These are phyloP conservation scores for Spilarctia lutea DNA, from an alignment of 2,888 invertebrate genomes.

Conservation along the genomic window DNA sequence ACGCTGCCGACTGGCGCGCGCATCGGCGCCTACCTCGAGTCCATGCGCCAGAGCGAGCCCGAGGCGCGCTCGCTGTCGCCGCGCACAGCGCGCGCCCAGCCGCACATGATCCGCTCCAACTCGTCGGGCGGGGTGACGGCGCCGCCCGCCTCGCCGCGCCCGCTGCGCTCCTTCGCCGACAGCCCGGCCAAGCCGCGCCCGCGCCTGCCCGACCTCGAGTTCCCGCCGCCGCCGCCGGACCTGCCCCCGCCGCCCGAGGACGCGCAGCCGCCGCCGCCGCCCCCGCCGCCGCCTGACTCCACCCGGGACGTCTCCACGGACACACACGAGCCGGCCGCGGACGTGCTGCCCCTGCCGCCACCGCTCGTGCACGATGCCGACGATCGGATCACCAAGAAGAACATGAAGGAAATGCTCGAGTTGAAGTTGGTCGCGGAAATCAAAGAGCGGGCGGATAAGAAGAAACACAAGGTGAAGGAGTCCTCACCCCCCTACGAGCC, in stretches of 20 bases:
- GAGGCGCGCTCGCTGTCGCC: slow-evolving; percentile 88
- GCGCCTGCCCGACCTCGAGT: slow-evolving; percentile 93
- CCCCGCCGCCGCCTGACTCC: slow-evolving; percentile 80
- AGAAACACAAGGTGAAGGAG: slow-evolving; percentile 85
- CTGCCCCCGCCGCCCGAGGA: slow-evolving; percentile 93
- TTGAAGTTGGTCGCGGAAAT: slow-evolving; percentile 94
- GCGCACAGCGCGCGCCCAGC: slow-evolving; percentile 88
- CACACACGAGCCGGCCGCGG: slow-evolving; percentile 21
- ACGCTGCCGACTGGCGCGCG: slow-evolving; percentile 98
- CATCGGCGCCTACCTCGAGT: slow-evolving; percentile 98
- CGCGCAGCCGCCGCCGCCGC: slow-evolving; percentile 75
- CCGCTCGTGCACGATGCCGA: slow-evolving; percentile 73
- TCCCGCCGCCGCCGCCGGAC: slow-evolving; percentile 94
- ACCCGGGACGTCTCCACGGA: slow-evolving; percentile 88
- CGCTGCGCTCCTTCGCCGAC: slow-evolving; percentile 87
- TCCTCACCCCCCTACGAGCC: slow-evolving; percentile 76
- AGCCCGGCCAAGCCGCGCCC: slow-evolving; percentile 92
- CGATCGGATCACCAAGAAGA: slow-evolving; percentile 72
- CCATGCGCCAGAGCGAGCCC: slow-evolving; percentile 91
- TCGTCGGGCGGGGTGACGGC: slow-evolving; percentile 94
- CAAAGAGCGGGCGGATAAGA: slow-evolving; percentile 91
- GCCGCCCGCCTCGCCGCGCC: slow-evolving; percentile 74
- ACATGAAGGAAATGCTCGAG: slow-evolving; percentile 94
- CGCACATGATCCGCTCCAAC: slow-evolving; percentile 96
- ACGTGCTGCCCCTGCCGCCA: slow-evolving; percentile 80